These are phyloP conservation scores for Zhuqinia jingwanae DNA, from an alignment of 2,888 invertebrate genomes.

Conservation along the genomic window DNA sequence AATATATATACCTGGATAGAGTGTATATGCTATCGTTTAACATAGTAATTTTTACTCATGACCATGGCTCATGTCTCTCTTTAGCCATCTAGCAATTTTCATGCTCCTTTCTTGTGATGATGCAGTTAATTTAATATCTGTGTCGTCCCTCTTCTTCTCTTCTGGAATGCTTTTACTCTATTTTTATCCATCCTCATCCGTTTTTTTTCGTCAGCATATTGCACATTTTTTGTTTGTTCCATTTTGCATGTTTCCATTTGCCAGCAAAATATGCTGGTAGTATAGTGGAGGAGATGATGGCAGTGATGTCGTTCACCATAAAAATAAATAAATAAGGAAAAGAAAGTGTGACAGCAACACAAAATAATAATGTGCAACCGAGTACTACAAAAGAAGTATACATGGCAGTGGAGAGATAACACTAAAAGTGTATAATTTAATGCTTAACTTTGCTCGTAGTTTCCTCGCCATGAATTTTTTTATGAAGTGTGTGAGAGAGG, in stretches of 20 bases:
- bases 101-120: slow-evolving; percentile 17
- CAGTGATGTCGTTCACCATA: background rate
- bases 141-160: slow-evolving; percentile 16
- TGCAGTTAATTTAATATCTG: slow-evolving; percentile 44
- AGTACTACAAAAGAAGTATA: slow-evolving; percentile 5
- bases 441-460: slow-evolving; percentile 48
- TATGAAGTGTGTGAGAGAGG: slow-evolving; percentile 45
- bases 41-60: no score
- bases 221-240: background rate
- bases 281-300: background rate
- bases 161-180: background rate
- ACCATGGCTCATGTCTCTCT: no score
- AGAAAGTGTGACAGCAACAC: background rate
- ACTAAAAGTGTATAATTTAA: slow-evolving; percentile 54
- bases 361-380: slow-evolving; percentile 31
- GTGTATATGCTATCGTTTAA: no score
- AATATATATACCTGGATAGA: no score
- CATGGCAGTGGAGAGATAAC: no score
- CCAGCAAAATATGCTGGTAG: background rate
- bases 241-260: background rate
- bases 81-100: background rate
- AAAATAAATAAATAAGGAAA: slow-evolving; percentile 30
- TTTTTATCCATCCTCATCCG: background rate
- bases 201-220: background rate
- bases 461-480: slow-evolving; percentile 41